Evolutionary conservation across 2,113 vertebrate genomes (phyloP).

Genomic region (Penelope pileata): DNA sequence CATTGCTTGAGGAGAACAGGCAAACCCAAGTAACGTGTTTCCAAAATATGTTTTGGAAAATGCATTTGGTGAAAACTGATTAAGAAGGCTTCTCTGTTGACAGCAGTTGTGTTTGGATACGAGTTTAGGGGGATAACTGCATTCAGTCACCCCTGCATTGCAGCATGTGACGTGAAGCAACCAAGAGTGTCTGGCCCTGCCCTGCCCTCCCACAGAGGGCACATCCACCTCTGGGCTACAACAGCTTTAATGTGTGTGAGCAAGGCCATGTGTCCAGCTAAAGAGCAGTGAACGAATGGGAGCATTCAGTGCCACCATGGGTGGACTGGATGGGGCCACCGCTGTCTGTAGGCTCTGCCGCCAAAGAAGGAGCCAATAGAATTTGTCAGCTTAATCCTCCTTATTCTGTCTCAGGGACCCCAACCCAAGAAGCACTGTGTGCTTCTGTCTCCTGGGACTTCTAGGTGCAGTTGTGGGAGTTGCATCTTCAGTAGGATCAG

Average conservation of each 20-base stretch:
- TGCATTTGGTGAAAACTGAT: background rate
- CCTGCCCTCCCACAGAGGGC: too few species aligned
- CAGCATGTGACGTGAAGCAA: background rate
- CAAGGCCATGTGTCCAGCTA: fast-evolving
- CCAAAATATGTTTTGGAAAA: background rate
- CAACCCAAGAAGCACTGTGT: background rate
- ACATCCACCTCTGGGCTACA: fast-evolving
- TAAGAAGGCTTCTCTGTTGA: background rate
- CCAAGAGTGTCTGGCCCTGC: background rate
- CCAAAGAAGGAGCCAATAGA: background rate
- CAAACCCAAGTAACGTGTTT: too few species aligned
- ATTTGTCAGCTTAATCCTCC: background rate
- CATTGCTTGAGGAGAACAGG: background rate
- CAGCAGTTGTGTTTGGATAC: background rate
- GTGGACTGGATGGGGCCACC: background rate
- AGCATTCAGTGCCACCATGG: background rate
- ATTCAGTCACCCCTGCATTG: background rate
- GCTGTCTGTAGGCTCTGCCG: background rate
- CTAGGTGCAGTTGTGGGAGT: background rate
- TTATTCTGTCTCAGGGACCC: background rate
- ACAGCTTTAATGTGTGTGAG: background rate
- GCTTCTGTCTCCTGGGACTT: background rate
- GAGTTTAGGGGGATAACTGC: background rate
- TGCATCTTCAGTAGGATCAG: background rate
- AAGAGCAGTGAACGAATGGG: background rate